Base-by-base conservation (phyloP, 2,113 vertebrate species). In the Lophura nycthemera region DNA sequence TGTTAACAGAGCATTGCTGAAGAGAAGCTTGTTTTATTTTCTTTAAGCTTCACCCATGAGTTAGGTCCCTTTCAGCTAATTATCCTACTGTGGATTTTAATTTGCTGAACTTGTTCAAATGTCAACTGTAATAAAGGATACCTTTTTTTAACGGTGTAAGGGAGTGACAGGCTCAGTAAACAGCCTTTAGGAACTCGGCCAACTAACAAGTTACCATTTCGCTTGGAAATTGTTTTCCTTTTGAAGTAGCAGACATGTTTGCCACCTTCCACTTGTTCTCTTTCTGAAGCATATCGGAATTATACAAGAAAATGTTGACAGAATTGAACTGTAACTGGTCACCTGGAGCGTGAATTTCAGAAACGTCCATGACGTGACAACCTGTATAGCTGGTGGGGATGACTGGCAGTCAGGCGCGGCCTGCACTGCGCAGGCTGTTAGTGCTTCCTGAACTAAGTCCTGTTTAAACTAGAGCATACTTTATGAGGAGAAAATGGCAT, bases 381-480 rank as follows among this genome's bases (percentile, higher is more conserved):
- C 34, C 29, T 43, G 1, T 25, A 5, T 10, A 47, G 15, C 24
- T 54, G n/a, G 34, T 61, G 34, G 42, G 14, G 13, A 11, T 6
- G 0, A 40, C 82, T 67, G 82, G 27, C 45, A 50, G 34, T 54
- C 42, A n/a, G 25, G n/a, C 32, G 11, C 75, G 66, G 70, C 74
- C 74, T 82, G 47, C 1, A 3, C 25, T 42, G 14, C 25, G 10
- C 0, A 0, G 67, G 34, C 34, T 71, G 0, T 70, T 66, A 60
- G 79, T 0, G 0, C 73, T 89, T 86, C 80, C 47, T 72, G 69
- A 90, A 72, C 57, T 34, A 42, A 88, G 83, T 95, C 52, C 36
- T 91, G n/a, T 90, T 94, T 91, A 74, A 92, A 74, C 36, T 77
- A 29, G 47, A 71, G 20, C n/a, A 65, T 45, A 45, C 25, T 72